phyloP scores from a whole-genome alignment of 2,797 vertebrate genomes.

The Rhodeus uyekii region DNA sequence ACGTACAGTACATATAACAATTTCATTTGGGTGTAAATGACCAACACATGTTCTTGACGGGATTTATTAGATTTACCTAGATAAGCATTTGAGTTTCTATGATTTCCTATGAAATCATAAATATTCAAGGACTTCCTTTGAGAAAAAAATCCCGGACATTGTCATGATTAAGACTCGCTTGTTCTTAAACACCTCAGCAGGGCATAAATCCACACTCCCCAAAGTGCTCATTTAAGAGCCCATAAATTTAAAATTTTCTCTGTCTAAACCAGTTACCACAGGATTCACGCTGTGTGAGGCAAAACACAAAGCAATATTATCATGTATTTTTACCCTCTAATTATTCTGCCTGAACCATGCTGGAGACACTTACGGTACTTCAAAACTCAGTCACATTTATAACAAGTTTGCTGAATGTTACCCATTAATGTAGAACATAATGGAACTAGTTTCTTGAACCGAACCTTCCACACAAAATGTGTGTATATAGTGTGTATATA shows the following conservation, averaged over 20 bases:
- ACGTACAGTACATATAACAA: no score
- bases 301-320: conserved; percentile 58
- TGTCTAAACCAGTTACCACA: conserved; percentile 60
- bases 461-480: neutral
- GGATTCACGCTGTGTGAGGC: conserved; percentile 63
- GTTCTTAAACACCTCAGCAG: conserved; percentile 64
- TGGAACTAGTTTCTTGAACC: neutral
- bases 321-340: conserved; percentile 57
- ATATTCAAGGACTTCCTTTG: conserved; percentile 62
- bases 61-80: neutral
- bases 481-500: no score
- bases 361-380: conserved; percentile 23
- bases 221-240: conserved; percentile 66
- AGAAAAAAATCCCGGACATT: conserved; percentile 28
- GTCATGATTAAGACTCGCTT: conserved; percentile 62
- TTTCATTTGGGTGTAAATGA: neutral
- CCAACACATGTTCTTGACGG: neutral
- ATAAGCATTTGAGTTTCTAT: neutral
- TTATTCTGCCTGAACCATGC: conserved; percentile 60
- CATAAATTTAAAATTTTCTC: conserved; percentile 67
- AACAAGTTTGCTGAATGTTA: neutral
- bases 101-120: conserved; percentile 56
- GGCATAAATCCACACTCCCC: conserved; percentile 61
- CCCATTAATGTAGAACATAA: neutral
- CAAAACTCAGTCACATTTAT: conserved; percentile 45